Conservation (phyloP, 2,888 invertebrate genomes). For the Drosophila meridionalis region DNA sequence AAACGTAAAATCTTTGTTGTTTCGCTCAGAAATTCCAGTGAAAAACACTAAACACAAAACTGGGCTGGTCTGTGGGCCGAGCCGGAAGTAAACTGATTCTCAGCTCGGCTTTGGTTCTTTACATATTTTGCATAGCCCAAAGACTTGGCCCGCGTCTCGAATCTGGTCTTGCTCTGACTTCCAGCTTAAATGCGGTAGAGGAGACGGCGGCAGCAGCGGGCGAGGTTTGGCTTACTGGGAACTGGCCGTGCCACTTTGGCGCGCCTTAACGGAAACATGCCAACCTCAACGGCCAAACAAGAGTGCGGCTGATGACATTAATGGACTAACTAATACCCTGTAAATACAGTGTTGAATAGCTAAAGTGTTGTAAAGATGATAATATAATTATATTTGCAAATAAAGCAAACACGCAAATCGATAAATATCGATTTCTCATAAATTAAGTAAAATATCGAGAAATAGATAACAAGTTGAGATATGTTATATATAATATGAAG, state of each 20-base stretch:
- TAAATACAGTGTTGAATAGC: neutral
- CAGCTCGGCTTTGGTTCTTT: conserved; percentile 8
- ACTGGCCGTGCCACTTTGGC: conserved; percentile 76
- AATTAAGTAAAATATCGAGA: neutral
- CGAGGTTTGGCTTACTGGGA: conserved; percentile 27
- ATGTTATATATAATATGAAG: neutral
- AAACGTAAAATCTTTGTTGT: conserved; percentile 27
- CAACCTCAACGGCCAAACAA: conserved; percentile 57
- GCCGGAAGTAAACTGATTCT: conserved; percentile 51
- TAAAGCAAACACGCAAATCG: neutral
- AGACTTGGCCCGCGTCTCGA: conserved; percentile 19
- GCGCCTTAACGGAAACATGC: conserved; percentile 77
- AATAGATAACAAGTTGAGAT: neutral
- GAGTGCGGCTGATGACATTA: neutral
- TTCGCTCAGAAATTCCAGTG: conserved; percentile 58
- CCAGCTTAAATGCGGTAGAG: conserved; percentile 17
- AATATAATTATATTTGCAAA: neutral
- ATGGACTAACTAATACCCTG: neutral
- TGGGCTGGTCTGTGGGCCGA: conserved; percentile 18
- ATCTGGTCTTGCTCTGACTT: conserved; percentile 9
- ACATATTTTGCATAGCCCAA: conserved; percentile 50
- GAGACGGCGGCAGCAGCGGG: neutral
- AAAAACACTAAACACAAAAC: conserved; percentile 50
- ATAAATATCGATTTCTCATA: neutral
- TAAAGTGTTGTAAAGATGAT: neutral